phyloP scores from a whole-genome alignment of 2,888 invertebrate species.

The Tenthredo scrophulariae region DNA sequence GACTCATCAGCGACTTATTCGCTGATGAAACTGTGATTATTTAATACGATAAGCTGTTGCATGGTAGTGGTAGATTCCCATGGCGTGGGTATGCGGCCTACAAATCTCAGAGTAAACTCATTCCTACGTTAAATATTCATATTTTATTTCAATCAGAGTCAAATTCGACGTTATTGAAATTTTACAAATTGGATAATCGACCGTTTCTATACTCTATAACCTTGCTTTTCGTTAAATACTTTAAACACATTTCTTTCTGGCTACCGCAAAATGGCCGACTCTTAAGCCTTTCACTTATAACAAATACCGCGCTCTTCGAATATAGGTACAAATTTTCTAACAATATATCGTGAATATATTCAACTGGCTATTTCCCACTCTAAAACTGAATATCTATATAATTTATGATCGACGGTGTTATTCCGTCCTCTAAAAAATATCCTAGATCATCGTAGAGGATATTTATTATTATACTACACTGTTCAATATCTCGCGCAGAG shows the following conservation, averaged over 20 bases:
- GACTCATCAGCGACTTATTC: not conserved
- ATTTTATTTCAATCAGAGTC: not conserved
- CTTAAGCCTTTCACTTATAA: conserved; percentile 9
- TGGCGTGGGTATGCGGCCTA: conserved; percentile 49
- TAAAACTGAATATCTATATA: not conserved
- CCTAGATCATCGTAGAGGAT: not conserved
- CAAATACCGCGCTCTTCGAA: conserved; percentile 32
- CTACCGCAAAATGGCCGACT: conserved; percentile 62
- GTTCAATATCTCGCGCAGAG: not conserved
- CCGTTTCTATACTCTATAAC: not conserved
- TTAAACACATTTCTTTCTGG: conserved; percentile 14
- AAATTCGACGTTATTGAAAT: no score
- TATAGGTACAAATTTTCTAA: not conserved
- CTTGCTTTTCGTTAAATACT: conserved; percentile 9
- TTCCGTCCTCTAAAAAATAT: not conserved
- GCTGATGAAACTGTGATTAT: not conserved
- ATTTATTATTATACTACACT: not conserved
- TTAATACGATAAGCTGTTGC: not conserved
- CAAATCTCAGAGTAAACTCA: conserved; percentile 11
- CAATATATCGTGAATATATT: not conserved
- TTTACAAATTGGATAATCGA: not conserved
- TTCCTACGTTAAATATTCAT: not conserved
- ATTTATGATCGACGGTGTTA: not conserved
- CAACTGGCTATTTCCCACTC: not conserved
- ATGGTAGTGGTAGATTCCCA: conserved; percentile 38